These are phyloP conservation scores for Alligator mississippiensis DNA, from an alignment of 2,113 vertebrate species.

Conservation along the genomic window DNA sequence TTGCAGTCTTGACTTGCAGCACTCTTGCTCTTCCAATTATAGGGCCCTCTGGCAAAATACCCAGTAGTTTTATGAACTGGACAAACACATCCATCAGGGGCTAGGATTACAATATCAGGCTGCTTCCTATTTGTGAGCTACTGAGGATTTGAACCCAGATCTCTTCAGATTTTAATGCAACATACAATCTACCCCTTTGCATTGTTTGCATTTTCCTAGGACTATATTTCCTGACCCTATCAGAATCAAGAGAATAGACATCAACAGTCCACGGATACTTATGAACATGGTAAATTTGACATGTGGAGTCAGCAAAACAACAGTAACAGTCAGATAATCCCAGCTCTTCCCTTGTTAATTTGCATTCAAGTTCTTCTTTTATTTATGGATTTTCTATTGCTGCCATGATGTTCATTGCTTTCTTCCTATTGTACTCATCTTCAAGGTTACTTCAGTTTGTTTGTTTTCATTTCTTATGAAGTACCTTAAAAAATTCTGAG, in stretches of 20 bases:
- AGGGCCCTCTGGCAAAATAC: slow-evolving; percentile 5
- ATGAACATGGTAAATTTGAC: rapidly evolving
- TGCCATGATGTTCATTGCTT: background rate
- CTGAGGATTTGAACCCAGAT: background rate
- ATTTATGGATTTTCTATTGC: background rate
- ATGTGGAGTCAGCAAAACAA: background rate
- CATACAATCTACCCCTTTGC: background rate
- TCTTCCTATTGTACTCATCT: background rate
- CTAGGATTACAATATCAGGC: background rate
- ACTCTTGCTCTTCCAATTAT: slow-evolving; percentile 9
- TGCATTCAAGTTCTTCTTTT: background rate
- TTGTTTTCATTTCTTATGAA: slow-evolving; percentile 17
- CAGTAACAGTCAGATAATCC: background rate
- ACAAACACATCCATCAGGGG: background rate
- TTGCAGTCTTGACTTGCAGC: slow-evolving; percentile 1
- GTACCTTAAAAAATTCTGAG: background rate
- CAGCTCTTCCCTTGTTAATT: background rate
- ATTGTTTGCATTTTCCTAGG: background rate
- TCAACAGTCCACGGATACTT: rapidly evolving
- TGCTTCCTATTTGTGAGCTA: background rate
- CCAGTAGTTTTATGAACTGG: rapidly evolving
- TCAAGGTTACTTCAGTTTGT: slow-evolving; percentile 9
- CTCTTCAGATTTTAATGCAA: too few relatives aligned
- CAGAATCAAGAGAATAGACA: background rate
- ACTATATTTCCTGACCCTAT: background rate